Conservation (phyloP, 2,113 vertebrate genomes). For the Apteryx mantelli region DNA sequence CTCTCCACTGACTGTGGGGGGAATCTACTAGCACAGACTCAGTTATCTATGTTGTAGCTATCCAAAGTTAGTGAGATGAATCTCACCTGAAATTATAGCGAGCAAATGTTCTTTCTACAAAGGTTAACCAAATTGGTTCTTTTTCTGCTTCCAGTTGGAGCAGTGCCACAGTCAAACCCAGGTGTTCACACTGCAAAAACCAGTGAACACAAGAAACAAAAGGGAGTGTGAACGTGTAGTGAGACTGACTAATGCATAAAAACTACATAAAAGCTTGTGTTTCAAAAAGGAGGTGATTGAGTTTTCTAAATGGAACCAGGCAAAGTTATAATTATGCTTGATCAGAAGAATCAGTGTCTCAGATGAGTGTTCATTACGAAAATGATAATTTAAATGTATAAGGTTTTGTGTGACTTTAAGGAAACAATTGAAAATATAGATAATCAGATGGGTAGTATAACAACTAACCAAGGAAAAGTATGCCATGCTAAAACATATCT, state of each 20-base stretch:
- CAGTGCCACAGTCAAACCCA: neutral
- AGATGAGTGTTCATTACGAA: neutral
- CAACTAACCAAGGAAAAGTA: neutral
- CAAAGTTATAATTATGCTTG: neutral
- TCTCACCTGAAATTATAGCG: neutral
- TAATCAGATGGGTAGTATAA: neutral
- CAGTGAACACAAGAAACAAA: neutral
- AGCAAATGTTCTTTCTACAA: neutral
- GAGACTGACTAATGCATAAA: neutral
- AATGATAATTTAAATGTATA: neutral
- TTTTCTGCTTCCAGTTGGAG: neutral
- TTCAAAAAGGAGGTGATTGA: neutral
- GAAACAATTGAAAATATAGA: neutral
- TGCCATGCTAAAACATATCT: neutral
- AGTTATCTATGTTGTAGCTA: neutral
- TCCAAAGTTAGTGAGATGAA: neutral
- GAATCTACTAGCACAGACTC: neutral
- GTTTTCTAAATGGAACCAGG: neutral
- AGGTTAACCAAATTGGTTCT: neutral
- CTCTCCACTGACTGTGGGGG: neutral
- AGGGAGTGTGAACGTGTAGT: neutral
- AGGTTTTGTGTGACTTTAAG: neutral
- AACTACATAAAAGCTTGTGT: neutral
- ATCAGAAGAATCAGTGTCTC: neutral
- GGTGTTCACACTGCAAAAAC: neutral